A percentile compares a stretch with the other conserved stretches of the same genome.
Evolutionary conservation across 2,888 invertebrate genomes (phyloP).

Genomic region (Rugalucina vietnamica): DNA sequence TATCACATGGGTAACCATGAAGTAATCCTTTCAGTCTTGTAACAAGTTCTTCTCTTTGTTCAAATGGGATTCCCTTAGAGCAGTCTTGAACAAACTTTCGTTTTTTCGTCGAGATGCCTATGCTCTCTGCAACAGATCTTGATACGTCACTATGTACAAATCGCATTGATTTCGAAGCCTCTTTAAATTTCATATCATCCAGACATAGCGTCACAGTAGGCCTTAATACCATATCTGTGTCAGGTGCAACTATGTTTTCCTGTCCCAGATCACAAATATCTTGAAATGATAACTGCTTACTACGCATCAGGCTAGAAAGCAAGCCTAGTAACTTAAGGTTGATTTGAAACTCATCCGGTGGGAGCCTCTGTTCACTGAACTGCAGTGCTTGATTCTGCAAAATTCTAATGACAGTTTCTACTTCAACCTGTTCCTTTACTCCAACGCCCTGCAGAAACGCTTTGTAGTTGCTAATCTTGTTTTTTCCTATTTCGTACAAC

Average conservation of each 20-base stretch:
- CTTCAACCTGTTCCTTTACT: conserved; percentile 30
- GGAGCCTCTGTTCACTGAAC: neutral
- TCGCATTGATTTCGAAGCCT: conserved; percentile 57
- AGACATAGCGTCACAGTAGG: conserved; percentile 63
- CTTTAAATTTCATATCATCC: conserved; percentile 66
- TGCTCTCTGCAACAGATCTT: conserved; percentile 3
- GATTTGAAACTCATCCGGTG: neutral
- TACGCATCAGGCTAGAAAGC: neutral
- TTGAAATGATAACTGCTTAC: neutral
- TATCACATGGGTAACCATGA: conserved; percentile 76
- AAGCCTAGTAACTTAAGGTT: neutral
- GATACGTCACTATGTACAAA: conserved; percentile 57
- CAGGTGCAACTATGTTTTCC: conserved; percentile 61
- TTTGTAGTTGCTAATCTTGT: conserved; percentile 40
- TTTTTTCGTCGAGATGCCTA: conserved; percentile 31
- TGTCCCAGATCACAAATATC: neutral
- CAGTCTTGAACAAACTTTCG: conserved; percentile 67
- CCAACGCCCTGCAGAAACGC: conserved; percentile 60
- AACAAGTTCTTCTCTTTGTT: conserved; percentile 78
- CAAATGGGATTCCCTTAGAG: conserved; percentile 62
- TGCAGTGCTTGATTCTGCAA: neutral
- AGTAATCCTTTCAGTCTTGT: conserved; percentile 76
- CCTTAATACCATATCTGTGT: conserved; percentile 61
- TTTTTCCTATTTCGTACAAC: conserved; percentile 62
- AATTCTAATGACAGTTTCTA: neutral